Conservation (phyloP, 1,140 invertebrate genomes). For the Trachelipus rathkii region DNA sequence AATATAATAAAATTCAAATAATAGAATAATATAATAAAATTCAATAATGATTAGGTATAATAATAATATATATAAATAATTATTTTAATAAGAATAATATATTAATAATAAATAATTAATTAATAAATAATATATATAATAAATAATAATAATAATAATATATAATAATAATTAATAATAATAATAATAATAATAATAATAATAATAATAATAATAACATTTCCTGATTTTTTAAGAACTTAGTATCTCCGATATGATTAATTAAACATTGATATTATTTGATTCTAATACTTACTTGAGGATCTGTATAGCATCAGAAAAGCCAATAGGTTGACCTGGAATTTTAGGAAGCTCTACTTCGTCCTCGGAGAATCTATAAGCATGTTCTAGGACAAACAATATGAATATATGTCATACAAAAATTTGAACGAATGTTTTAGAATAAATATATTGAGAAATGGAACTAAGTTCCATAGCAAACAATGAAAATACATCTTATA, state of each 20-base stretch:
- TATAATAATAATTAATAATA: too few relatives aligned
- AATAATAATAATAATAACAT: not conserved
- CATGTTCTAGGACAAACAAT: conserved; percentile 3
- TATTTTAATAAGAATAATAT: not conserved
- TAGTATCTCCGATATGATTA: too few relatives aligned
- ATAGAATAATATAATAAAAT: too few relatives aligned
- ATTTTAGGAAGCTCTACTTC: conserved; percentile 29
- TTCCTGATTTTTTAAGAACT: too few relatives aligned
- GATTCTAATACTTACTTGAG: conserved; percentile 16
- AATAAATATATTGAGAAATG: not conserved
- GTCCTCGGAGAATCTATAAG: conserved; percentile 17
- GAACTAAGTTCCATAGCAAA: too few relatives aligned
- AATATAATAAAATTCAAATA: too few relatives aligned
- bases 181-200: not conserved
- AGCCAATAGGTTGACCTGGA: conserved; percentile 38
- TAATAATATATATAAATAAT: not conserved
- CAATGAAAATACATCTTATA: too few relatives aligned
- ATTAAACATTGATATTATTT: too few relatives aligned
- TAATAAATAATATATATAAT: too few relatives aligned
- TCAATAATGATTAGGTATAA: not conserved
- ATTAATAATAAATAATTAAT: not conserved
- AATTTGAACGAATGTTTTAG: not conserved
- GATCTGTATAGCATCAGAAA: conserved; percentile 28
- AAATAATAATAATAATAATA: too few relatives aligned
- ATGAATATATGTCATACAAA: not conserved